phyloP scores from a whole-genome alignment of 2,888 invertebrate species.

The Ormyrus rosae region DNA sequence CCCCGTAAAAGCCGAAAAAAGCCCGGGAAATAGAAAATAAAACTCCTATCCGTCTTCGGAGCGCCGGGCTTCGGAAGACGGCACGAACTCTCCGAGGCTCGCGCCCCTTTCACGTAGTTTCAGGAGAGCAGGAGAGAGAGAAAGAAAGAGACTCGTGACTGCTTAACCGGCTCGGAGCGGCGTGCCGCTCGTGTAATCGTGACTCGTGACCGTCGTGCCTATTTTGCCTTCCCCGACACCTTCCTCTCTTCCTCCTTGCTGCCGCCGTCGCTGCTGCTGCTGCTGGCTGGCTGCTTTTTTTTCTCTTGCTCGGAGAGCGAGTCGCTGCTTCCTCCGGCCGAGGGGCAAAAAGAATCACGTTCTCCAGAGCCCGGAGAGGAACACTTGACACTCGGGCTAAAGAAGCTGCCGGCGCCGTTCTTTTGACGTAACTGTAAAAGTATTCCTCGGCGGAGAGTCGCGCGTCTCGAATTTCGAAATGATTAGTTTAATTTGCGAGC shows the following conservation, averaged over 20 bases:
- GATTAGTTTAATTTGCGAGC: no score
- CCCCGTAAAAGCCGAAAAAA: not conserved
- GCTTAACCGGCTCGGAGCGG: slow-evolving; percentile 54
- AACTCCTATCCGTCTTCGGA: no score
- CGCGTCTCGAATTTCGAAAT: no score
- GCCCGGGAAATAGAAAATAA: not conserved
- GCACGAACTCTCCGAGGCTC: slow-evolving; percentile 12
- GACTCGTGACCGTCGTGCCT: slow-evolving; percentile 63
- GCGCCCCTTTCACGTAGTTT: slow-evolving; percentile 25
- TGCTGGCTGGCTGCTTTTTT: not conserved
- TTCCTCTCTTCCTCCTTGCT: slow-evolving; percentile 15
- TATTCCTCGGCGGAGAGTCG: no score
- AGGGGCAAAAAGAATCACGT: no score
- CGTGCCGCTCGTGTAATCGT: slow-evolving; percentile 62
- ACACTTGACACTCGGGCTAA: slow-evolving; percentile 8
- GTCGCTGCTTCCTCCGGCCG: no score
- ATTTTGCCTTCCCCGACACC: slow-evolving; percentile 50
- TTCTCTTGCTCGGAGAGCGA: no score
- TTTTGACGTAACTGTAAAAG: no score
- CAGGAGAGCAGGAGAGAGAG: not conserved
- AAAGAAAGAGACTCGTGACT: slow-evolving; percentile 40
- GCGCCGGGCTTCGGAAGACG: not conserved
- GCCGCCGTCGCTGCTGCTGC: not conserved
- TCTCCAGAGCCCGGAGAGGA: not conserved
- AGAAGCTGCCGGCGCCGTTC: not conserved